phyloP scores from a whole-genome alignment of 2,113 vertebrate species.

The Monopterus albus region DNA sequence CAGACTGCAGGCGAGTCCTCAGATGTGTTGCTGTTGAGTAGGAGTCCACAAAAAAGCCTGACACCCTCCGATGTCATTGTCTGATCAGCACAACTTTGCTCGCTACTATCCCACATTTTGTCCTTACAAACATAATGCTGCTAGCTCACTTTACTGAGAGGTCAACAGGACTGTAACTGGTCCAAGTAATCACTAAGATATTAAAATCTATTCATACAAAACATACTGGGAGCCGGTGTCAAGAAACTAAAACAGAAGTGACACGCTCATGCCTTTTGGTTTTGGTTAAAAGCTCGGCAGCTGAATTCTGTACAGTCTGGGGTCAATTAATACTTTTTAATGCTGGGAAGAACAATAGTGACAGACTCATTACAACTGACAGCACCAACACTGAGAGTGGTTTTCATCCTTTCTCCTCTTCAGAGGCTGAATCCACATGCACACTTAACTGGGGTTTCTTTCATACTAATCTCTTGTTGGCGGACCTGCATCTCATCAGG shows the following conservation, averaged over 20 bases:
- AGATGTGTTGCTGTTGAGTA: too few relatives aligned
- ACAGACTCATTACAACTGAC: neutral
- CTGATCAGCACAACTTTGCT: too few relatives aligned
- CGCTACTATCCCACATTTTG: too few relatives aligned
- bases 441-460: neutral
- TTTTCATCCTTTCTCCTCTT: neutral
- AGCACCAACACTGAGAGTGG: neutral
- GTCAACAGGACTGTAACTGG: too few relatives aligned
- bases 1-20: too few relatives aligned
- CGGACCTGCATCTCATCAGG: too few relatives aligned
- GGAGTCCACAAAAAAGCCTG: too few relatives aligned
- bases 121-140: too few relatives aligned
- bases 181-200: neutral
- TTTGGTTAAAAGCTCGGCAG: neutral
- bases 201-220: neutral
- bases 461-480: neutral
- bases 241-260: neutral
- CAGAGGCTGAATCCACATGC: too few relatives aligned
- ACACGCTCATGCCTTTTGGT: neutral
- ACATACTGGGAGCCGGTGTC: neutral
- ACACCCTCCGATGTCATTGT: too few relatives aligned
- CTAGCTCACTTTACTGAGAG: too few relatives aligned
- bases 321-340: too few relatives aligned
- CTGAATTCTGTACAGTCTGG: neutral
- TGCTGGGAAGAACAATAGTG: conserved; percentile 3